Evolutionary conservation across 2,888 invertebrate species (phyloP).

Genomic region (Phrixothrix hirtus): DNA sequence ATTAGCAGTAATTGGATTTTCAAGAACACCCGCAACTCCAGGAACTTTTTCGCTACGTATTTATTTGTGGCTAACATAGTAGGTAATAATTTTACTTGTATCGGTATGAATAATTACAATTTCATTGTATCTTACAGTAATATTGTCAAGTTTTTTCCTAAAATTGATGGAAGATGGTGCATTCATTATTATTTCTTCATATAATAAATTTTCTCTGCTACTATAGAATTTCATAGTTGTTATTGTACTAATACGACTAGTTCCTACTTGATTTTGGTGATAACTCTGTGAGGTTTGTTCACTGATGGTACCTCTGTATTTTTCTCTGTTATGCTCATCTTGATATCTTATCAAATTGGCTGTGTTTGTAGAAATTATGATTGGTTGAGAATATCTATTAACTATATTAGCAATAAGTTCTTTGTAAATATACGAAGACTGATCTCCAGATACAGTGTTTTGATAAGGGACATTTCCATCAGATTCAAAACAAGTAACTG

Average conservation of each 20-base stretch:
- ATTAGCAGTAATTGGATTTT: background rate
- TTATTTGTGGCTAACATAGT: conserved; percentile 6
- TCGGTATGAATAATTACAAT: conserved; percentile 2
- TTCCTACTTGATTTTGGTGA: conserved; percentile 4
- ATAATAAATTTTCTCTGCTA: background rate
- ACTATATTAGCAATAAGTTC: conserved; percentile 2
- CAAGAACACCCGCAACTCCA: conserved; percentile 1
- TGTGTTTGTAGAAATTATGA: background rate
- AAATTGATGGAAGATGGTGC: conserved; percentile 5
- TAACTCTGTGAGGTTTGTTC: conserved; percentile 5
- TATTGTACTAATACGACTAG: conserved; percentile 5
- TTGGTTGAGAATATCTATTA: background rate
- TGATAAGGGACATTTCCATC: background rate
- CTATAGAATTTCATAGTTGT: background rate
- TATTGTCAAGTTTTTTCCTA: conserved; percentile 14
- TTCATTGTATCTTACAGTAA: conserved; percentile 3
- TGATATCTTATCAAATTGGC: background rate
- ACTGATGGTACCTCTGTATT: conserved; percentile 7
- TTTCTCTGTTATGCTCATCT: background rate
- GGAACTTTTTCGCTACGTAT: conserved; percentile 9
- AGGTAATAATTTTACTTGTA: conserved; percentile 7
- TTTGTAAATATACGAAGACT: background rate
- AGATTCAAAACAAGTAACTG: background rate
- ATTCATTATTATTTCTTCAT: conserved; percentile 7
- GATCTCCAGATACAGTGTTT: background rate